Percentiles rank a stretch among this genome's conserved stretches.
Conservation (phyloP, 2,113 vertebrate genomes). For the Hypocryptadius cinnamomeus region DNA sequence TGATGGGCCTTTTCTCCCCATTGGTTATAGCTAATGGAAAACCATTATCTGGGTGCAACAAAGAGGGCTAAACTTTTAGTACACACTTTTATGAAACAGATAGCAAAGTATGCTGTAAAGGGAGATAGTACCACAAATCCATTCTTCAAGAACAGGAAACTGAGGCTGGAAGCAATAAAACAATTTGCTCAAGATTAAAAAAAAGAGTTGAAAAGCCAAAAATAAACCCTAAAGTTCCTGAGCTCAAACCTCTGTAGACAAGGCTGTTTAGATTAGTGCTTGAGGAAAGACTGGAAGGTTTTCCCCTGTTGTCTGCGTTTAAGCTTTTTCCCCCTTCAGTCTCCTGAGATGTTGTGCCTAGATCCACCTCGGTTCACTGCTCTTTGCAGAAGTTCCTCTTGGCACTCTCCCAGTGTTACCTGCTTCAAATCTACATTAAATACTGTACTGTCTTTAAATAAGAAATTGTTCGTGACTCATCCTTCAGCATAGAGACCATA, state of each 20-base stretch:
- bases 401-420: neutral
- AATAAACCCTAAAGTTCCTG: neutral
- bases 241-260: neutral
- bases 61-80: neutral
- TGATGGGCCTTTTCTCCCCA: neutral
- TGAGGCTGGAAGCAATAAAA: neutral
- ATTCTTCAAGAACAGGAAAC: neutral
- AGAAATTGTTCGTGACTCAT: neutral
- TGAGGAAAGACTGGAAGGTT: neutral
- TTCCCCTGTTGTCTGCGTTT: neutral
- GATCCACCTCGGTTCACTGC: neutral
- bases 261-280: neutral
- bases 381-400: neutral
- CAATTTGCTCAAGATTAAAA: neutral
- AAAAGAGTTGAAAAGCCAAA: neutral
- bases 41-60: neutral
- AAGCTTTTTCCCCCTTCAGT: neutral
- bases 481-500: neutral
- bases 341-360: neutral
- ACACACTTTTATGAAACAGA: accelerated
- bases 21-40: neutral
- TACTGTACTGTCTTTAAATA: neutral
- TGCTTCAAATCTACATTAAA: neutral
- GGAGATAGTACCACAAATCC: accelerated
- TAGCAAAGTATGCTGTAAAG: neutral